Percentiles rank a stretch among this genome's conserved stretches.
These are phyloP conservation scores for Orientallactaga bullata DNA, from an alignment of 2,113 vertebrate genomes.

Conservation along the genomic window DNA sequence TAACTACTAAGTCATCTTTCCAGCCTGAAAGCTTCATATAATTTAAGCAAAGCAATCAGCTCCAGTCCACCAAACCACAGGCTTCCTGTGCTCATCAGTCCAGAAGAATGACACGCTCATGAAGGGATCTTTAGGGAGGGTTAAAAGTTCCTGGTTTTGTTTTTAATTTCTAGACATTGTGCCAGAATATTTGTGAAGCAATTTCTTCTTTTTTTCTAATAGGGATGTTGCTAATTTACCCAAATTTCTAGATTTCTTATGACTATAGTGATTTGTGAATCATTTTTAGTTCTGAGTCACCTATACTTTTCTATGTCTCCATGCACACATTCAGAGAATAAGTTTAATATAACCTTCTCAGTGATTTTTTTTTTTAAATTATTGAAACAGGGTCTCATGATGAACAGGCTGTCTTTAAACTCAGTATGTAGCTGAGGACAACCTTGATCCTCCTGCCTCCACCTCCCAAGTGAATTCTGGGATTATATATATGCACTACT, in stretches of 20 bases:
- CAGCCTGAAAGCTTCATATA: neutral
- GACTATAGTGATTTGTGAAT: neutral
- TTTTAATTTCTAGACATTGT: constrained; percentile 11
- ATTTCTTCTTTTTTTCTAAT: neutral
- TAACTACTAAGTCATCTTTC: too few relatives aligned
- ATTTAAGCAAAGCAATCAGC: constrained; percentile 3
- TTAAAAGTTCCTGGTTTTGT: neutral
- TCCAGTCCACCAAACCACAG: neutral
- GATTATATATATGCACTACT: too few relatives aligned
- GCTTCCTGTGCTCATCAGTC: neutral
- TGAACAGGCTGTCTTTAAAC: neutral
- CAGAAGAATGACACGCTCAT: neutral
- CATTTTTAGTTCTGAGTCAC: neutral
- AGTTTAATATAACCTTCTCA: neutral
- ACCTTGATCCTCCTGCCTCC: too few relatives aligned
- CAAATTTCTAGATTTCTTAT: neutral
- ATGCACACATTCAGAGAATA: neutral
- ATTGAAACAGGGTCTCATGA: neutral
- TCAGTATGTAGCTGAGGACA: neutral
- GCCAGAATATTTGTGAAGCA: neutral
- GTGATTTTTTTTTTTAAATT: neutral
- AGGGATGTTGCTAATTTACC: neutral
- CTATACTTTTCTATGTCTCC: neutral
- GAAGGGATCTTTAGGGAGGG: neutral
- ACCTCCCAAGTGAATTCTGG: too few relatives aligned